Percentiles rank a stretch among this genome's conserved stretches.
Conservation (phyloP, 2,113 vertebrate species). For the Caranx ignobilis region DNA sequence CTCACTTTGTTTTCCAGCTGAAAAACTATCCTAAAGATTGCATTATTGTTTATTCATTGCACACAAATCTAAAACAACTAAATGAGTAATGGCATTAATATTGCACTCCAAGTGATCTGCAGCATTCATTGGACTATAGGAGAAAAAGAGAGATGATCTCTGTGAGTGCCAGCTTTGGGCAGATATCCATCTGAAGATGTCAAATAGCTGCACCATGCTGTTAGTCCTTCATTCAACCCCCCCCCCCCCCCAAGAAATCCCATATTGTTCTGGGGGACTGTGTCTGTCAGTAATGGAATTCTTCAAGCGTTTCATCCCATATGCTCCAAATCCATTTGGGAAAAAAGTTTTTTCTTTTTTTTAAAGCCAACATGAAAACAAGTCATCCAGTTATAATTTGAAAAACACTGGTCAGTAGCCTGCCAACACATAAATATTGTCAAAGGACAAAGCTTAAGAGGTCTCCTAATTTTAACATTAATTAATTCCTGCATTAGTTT, state of each 20-base stretch:
- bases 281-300: slow-evolving; percentile 51
- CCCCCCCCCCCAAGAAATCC: slow-evolving; percentile 27
- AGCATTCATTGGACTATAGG: slow-evolving; percentile 28
- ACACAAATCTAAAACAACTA: slow-evolving; percentile 19
- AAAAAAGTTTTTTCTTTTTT: slow-evolving; percentile 2
- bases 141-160: slow-evolving; percentile 4
- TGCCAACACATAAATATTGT: not conserved
- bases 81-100: slow-evolving; percentile 50
- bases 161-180: slow-evolving; percentile 17
- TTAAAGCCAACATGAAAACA: slow-evolving; percentile 30
- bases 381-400: slow-evolving; percentile 37
- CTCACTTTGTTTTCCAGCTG: slow-evolving; percentile 13
- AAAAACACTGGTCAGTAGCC: slow-evolving; percentile 18
- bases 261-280: slow-evolving; percentile 22
- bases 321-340: slow-evolving; percentile 46
- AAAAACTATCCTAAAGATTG: slow-evolving; percentile 1
- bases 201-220: slow-evolving; percentile 15
- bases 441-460: not conserved
- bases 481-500: not conserved
- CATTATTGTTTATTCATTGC: slow-evolving; percentile 40
- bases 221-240: slow-evolving; percentile 5
- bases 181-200: slow-evolving; percentile 52
- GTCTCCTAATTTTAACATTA: not conserved
- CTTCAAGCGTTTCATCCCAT: slow-evolving; percentile 59
- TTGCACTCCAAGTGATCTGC: slow-evolving; percentile 12